Evolutionary conservation across 2,113 vertebrate species (phyloP), one percentile per base, ranked within the genome.

Genomic region (Girardinichthys multiradiatus): DNA sequence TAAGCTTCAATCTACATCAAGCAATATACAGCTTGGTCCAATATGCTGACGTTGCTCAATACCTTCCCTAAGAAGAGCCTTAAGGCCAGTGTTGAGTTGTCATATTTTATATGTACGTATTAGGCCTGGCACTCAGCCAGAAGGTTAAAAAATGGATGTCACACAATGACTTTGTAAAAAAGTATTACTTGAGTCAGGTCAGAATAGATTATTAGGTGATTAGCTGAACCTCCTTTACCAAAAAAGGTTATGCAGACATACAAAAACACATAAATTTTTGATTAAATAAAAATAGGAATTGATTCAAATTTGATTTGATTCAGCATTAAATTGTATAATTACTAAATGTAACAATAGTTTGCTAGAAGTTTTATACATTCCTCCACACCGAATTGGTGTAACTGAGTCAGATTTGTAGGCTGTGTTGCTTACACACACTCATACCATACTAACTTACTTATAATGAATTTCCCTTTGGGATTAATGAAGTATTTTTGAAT

Each of bases 1-100:
- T 65, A 71, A 59, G 60, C 60, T 45, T 1, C 45, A 62, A 82
- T 82, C 74, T 33, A 58, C 51, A 57, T 84, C 58, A 68, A 76
- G 70, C 64, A 76, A 64, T 79, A 76, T 81, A 77, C 30, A 66
- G 69, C 26, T 60, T 19, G 28, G 57, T 76, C 61, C 35, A 70
- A 81, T 74, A 69, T 87, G 86, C 86, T 88, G 87, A 87, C 75
- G 1, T 57, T 64, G 79, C 77, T 74, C 15, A 17, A 78, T 60
- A 77, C 72, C 65, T 77, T 57, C 79, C 72, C 59, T 57, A 67
- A 80, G 72, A 57, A 79, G 80, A 83, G 76, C 77, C 76, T 86
- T 71, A 42, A 68, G 73, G 75, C 65, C 64, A 67, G 28, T 72
- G 76, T 78, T 66, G 74, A 73, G 63, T 82, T 81, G 77, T 86